Evolutionary conservation across 2,888 invertebrate species (phyloP).

Genomic region (Timema podura): DNA sequence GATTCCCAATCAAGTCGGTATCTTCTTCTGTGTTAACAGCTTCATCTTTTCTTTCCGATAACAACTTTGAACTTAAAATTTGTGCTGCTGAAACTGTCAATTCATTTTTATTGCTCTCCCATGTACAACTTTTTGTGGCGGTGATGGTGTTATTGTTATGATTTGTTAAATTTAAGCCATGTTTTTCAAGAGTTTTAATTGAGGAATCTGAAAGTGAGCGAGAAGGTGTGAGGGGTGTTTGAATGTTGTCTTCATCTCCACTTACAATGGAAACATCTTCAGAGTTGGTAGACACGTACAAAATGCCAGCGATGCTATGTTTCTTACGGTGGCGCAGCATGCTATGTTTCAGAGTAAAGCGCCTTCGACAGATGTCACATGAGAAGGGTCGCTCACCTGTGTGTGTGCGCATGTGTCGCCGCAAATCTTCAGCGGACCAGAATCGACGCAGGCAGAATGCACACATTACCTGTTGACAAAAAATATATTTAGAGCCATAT

Average conservation of each 20-base stretch:
- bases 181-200: slow-evolving; percentile 6
- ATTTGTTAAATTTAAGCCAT: slow-evolving; percentile 21
- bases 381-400: slow-evolving; percentile 89
- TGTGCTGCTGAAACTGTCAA: slow-evolving; percentile 20
- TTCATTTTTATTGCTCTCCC: slow-evolving; percentile 14
- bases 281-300: slow-evolving; percentile 41
- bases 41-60: slow-evolving; percentile 15
- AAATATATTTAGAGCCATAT: slow-evolving; percentile 16
- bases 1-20: slow-evolving; percentile 78
- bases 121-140: neutral
- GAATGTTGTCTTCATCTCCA: slow-evolving; percentile 33
- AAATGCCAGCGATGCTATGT: slow-evolving; percentile 51
- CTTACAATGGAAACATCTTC: slow-evolving; percentile 39
- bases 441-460: slow-evolving; percentile 91
- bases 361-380: slow-evolving; percentile 81
- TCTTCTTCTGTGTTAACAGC: slow-evolving; percentile 17
- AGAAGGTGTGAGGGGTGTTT: neutral
- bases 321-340: slow-evolving; percentile 92
- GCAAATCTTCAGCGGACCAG: slow-evolving; percentile 91
- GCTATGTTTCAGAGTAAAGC: slow-evolving; percentile 90
- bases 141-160: slow-evolving; percentile 29
- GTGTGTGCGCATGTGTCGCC: slow-evolving; percentile 92
- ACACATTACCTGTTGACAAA: slow-evolving; percentile 64
- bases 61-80: slow-evolving; percentile 22
- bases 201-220: neutral